These are phyloP conservation scores for Poicephalus gulielmi DNA, from an alignment of 2,113 vertebrate species.

Conservation along the genomic window DNA sequence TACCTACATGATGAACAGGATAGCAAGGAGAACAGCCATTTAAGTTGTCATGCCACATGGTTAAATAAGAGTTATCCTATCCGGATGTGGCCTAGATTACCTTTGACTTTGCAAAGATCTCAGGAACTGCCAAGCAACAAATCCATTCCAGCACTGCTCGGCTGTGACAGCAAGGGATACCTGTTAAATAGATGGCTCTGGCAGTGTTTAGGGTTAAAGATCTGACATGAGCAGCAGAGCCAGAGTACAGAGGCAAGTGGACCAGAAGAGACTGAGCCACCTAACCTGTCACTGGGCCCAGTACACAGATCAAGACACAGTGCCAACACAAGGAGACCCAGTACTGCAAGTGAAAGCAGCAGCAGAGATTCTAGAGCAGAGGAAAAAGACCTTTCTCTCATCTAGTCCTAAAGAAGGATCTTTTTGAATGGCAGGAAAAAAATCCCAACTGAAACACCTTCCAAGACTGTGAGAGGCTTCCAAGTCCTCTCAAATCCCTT, in stretches of 20 bases:
- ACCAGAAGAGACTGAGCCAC: background rate
- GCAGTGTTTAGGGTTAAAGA: background rate
- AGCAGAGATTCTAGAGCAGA: background rate
- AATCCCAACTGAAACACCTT: background rate
- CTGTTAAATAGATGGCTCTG: background rate
- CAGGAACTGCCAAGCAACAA: background rate
- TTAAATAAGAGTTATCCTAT: background rate
- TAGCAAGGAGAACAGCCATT: background rate
- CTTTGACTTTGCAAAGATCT: background rate
- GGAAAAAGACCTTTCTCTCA: background rate
- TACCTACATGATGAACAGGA: background rate
- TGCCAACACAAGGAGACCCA: background rate
- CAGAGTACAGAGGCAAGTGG: background rate
- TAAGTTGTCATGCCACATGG: background rate
- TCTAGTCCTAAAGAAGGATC: background rate
- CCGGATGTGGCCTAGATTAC: rapidly evolving
- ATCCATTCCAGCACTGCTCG: background rate
- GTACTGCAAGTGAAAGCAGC: background rate
- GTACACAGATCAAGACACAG: background rate
- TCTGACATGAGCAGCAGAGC: background rate
- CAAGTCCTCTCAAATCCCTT: background rate
- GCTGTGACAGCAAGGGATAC: background rate
- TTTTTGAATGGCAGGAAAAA: background rate
- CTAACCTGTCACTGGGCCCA: background rate
- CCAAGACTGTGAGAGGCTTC: background rate